phyloP scores from a whole-genome alignment of 2,797 vertebrate species.

The Menidia menidia region DNA sequence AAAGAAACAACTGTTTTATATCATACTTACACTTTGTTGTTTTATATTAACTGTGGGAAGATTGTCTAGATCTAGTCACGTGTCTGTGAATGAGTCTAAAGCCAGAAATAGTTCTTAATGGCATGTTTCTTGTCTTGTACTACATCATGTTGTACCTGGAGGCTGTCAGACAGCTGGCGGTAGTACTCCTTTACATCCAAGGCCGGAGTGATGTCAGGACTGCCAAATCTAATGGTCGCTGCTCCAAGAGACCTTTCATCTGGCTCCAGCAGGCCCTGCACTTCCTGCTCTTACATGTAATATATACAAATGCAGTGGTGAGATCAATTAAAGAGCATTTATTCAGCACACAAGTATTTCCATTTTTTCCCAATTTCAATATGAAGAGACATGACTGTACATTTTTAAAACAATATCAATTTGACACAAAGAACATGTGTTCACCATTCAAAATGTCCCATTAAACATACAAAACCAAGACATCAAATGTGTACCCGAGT shows the following conservation, averaged over 20 bases:
- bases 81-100: slow-evolving; percentile 12
- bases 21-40: not conserved
- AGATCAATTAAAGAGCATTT: no score
- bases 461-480: no score
- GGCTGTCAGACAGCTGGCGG: slow-evolving; percentile 77
- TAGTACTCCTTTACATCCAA: slow-evolving; percentile 80
- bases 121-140: slow-evolving; percentile 49
- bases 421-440: no score
- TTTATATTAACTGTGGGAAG: not conserved
- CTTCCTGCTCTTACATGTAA: slow-evolving; percentile 59
- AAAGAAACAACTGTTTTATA: not conserved
- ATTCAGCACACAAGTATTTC: not conserved
- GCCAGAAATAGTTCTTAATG: slow-evolving; percentile 33
- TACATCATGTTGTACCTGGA: slow-evolving; percentile 74
- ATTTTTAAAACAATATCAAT: not conserved
- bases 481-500: no score
- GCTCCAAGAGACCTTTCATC: slow-evolving; percentile 41
- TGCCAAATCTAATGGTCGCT: slow-evolving; percentile 70
- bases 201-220: slow-evolving; percentile 74
- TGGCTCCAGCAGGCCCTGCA: slow-evolving; percentile 64
- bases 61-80: slow-evolving; percentile 11
- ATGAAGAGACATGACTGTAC: not conserved
- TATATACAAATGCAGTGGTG: slow-evolving; percentile 24
- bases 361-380: not conserved
- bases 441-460: no score